Conservation (phyloP, 37 sponge, comb jelly and placozoan genomes). For the Hexactinellida sp. region DNA sequence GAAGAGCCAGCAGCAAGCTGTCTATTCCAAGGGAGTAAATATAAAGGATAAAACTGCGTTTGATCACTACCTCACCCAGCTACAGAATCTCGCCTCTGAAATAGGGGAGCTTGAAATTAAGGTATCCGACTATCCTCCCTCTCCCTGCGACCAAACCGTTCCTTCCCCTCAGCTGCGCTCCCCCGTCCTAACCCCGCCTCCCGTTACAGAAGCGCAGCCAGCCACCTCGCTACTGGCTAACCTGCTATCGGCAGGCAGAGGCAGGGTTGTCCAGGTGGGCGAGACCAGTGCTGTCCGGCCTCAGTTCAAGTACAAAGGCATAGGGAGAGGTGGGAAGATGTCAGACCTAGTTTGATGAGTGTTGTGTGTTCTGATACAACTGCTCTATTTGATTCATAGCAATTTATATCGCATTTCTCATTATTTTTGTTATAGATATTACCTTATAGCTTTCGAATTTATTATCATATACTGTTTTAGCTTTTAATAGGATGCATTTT, state of each 20-base stretch:
- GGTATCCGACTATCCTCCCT: neutral
- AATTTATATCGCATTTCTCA: too few relatives aligned
- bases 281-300: neutral
- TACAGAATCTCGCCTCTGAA: neutral
- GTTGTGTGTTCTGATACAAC: too few relatives aligned
- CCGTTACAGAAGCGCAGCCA: neutral
- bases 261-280: neutral
- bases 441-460: too few relatives aligned
- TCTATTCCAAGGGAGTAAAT: neutral
- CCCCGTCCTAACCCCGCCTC: neutral
- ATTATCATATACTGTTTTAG: too few relatives aligned
- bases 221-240: neutral
- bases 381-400: too few relatives aligned
- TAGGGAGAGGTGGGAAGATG: constrained; percentile 7
- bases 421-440: too few relatives aligned
- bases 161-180: neutral
- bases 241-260: neutral
- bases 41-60: neutral
- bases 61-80: neutral
- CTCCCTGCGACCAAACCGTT: neutral
- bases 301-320: neutral
- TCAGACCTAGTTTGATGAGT: neutral
- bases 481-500: too few relatives aligned
- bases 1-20: neutral
- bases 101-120: neutral